Base-by-base conservation (phyloP, 2,888 invertebrate genomes). In the Thysanoteuthis rhombus region DNA sequence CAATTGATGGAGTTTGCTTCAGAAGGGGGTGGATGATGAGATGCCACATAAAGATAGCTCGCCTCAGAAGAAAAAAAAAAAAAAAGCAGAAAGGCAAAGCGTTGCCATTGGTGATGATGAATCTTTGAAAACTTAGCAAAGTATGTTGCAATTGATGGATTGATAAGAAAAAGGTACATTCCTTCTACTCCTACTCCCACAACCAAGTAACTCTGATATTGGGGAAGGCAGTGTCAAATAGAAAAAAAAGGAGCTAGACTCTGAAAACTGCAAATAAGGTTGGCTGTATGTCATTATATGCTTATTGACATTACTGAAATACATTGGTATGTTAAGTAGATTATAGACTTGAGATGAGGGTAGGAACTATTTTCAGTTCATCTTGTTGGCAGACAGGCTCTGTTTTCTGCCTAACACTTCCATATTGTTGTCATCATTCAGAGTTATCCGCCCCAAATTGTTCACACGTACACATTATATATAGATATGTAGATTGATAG, bases 51-150 rank as follows among this genome's bases (percentile, higher is more conserved):
- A 75, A 75, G 75, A 75, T 75, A 75, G 8, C n/a, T 36, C 16
- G 75, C 75, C 75, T 75, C 16, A 19, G n/a, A 75, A n/a, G 12
- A 16, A n/a, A n/a, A 75, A 75, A 36, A n/a, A 16, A n/a, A n/a
- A 75, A 75, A 36, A n/a, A n/a, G 25, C 22, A 75, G 36, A 75
- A 25, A 36, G 10, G 75, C 75, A 75, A 75, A 36, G 16, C 36
- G 36, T 75, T 75, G 75, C n/a, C 75, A 75, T n/a, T 75, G 75
- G 75, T 75, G 75, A 75, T 75, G 75, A 75, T 75, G 75, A 75
- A 75, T 75, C 75, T 75, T 75, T 75, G 75, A 75, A 75, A 75
- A 75, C 75, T 75, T 75, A 75, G 75, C 75, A 75, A 75, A 75
- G n/a, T 75, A 75, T 75, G n/a, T 75, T 75, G 75, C 75, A 75